A percentile compares a stretch with the other conserved stretches of the same genome.
Evolutionary conservation across 64 coral and sea anemone genomes (phyloP).

Genomic region (Astreopora myriophthalma): DNA sequence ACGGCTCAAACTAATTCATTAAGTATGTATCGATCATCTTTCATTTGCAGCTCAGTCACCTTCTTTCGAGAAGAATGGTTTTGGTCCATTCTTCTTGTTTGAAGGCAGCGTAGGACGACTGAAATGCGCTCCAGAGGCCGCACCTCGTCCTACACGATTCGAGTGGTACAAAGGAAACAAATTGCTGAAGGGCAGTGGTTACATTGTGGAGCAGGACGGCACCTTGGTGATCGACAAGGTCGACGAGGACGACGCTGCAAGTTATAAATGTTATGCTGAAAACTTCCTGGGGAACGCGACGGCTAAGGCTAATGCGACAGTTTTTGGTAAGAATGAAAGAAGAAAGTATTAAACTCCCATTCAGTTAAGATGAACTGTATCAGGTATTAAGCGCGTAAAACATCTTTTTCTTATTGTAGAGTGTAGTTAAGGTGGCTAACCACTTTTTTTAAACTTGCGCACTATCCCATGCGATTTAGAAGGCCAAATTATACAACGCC

Average conservation of each 20-base stretch:
- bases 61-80: neutral
- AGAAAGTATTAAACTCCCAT: too few relatives aligned
- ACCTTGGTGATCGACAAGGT: neutral
- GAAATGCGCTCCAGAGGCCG: conserved; percentile 30
- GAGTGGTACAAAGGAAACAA: neutral
- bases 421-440: too few relatives aligned
- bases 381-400: too few relatives aligned
- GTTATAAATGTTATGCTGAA: neutral
- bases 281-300: neutral
- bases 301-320: neutral
- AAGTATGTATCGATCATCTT: neutral
- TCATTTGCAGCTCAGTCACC: neutral
- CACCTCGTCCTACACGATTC: neutral
- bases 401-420: too few relatives aligned
- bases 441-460: too few relatives aligned
- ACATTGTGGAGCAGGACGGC: neutral
- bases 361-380: too few relatives aligned
- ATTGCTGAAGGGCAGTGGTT: neutral
- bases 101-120: neutral
- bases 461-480: too few relatives aligned
- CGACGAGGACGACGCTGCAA: neutral
- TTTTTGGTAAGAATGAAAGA: conserved; percentile 22
- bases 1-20: too few relatives aligned
- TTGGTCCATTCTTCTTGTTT: conserved; percentile 56
- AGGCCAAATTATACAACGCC: too few relatives aligned